phyloP scores from a whole-genome alignment of 2,888 invertebrate species.

The Chrysolina haemoptera region DNA sequence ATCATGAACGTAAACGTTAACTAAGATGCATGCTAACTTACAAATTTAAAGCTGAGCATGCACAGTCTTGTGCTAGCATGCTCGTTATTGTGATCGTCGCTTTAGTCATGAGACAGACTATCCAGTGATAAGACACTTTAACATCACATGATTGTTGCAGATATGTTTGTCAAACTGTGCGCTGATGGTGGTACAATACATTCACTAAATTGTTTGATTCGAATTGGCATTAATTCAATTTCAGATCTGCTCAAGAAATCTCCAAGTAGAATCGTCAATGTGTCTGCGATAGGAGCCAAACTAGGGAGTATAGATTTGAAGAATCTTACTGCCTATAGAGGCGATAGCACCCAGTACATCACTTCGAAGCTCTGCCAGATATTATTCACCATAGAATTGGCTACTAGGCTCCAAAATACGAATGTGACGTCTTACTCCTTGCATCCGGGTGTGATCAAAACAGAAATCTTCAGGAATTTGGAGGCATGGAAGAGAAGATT shows the following conservation, averaged over 20 bases:
- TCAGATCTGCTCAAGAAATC: slow-evolving; percentile 10
- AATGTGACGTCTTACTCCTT: slow-evolving; percentile 56
- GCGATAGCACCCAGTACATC: slow-evolving; percentile 43
- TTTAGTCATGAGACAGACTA: too few relatives aligned
- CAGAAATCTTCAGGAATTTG: slow-evolving; percentile 47
- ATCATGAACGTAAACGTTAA: too few relatives aligned
- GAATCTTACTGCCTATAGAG: not conserved
- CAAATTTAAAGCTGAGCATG: too few relatives aligned
- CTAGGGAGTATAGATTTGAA: slow-evolving; percentile 7
- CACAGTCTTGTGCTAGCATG: too few relatives aligned
- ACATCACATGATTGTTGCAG: too few relatives aligned
- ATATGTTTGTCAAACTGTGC: too few relatives aligned
- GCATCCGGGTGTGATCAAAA: slow-evolving; percentile 59
- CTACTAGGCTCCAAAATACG: slow-evolving; percentile 51
- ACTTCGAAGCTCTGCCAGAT: slow-evolving; percentile 59
- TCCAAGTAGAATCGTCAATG: slow-evolving; percentile 12
- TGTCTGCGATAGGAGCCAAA: slow-evolving; percentile 7
- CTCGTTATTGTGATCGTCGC: too few relatives aligned
- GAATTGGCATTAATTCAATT: not conserved
- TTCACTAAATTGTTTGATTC: too few relatives aligned
- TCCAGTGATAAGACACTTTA: too few relatives aligned
- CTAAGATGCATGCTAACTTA: too few relatives aligned
- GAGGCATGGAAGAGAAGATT: slow-evolving; percentile 27
- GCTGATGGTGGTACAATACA: too few relatives aligned
- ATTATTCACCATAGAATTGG: slow-evolving; percentile 58